Evolutionary conservation across 2,888 invertebrate genomes (phyloP).

Genomic region (Epistrophe grossulariae): DNA sequence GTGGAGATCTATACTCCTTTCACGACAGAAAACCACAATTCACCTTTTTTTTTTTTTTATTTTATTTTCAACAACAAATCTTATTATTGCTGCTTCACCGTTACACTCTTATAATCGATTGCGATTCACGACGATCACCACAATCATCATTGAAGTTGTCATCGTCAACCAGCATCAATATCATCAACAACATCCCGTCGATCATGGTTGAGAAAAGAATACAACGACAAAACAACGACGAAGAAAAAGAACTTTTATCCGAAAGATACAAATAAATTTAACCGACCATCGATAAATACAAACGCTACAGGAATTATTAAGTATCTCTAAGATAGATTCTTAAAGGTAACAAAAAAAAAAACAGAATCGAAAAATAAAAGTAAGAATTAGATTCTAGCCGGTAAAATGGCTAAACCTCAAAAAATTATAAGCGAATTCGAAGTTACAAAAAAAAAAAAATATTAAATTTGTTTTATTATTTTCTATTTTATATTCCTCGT

Average conservation of each 20-base stretch:
- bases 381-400: constrained; percentile 34
- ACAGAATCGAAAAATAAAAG: not conserved
- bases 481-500: constrained; percentile 21
- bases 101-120: constrained; percentile 72
- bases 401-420: constrained; percentile 44
- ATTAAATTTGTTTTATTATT: constrained; percentile 30
- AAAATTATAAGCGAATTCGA: constrained; percentile 48
- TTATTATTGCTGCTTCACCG: constrained; percentile 59
- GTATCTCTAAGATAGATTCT: constrained; percentile 29
- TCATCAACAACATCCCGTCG: constrained; percentile 55
- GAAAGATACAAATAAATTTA: constrained; percentile 38
- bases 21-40: constrained; percentile 55
- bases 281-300: constrained; percentile 19
- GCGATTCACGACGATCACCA: constrained; percentile 68
- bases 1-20: constrained; percentile 47
- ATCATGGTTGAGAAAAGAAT: constrained; percentile 33
- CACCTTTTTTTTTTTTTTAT: constrained; percentile 48
- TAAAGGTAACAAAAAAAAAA: not conserved
- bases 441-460: not conserved
- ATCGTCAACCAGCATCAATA: constrained; percentile 52
- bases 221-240: not conserved
- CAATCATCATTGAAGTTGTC: constrained; percentile 61
- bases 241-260: constrained; percentile 37
- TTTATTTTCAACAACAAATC: constrained; percentile 15
- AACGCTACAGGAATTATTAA: constrained; percentile 50